phyloP scores from a whole-genome alignment of 2,888 invertebrate genomes.

The Harpalus rubripes region DNA sequence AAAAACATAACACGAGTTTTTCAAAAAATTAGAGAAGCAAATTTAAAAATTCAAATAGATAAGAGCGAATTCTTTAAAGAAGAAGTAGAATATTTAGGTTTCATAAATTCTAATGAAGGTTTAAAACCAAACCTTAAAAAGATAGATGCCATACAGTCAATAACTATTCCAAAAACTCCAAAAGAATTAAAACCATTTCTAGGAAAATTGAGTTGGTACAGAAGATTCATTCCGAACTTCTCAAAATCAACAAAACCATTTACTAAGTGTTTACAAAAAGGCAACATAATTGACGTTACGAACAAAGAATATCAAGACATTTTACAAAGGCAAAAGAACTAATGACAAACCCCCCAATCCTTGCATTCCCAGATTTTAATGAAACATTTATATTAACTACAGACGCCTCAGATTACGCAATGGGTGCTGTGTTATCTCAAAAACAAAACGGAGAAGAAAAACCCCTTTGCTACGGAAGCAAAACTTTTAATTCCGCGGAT shows the following conservation, averaged over 20 bases:
- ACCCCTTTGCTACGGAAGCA: constrained; percentile 20
- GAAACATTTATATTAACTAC: constrained; percentile 68
- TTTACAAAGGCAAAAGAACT: not conserved
- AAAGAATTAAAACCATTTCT: constrained; percentile 67
- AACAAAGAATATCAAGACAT: not conserved
- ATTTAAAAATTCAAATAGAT: constrained; percentile 17
- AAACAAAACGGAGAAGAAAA: constrained; percentile 64
- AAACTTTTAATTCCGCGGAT: constrained; percentile 49
- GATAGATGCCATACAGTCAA: constrained; percentile 54
- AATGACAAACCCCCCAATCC: constrained; percentile 64
- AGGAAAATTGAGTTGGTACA: constrained; percentile 56
- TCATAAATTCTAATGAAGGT: not conserved
- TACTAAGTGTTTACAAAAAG: constrained; percentile 66
- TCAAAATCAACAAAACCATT: constrained; percentile 64
- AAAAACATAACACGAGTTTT: too few species aligned
- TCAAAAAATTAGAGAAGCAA: constrained; percentile 17
- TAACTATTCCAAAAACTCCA: constrained; percentile 58
- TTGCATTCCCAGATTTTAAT: constrained; percentile 68
- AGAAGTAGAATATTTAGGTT: constrained; percentile 26
- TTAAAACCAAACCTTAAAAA: constrained; percentile 61
- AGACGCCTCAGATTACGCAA: constrained; percentile 66
- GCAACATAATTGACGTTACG: not conserved
- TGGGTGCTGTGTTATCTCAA: constrained; percentile 34
- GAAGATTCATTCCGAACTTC: constrained; percentile 62
- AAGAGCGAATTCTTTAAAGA: constrained; percentile 1